phyloP scores from a whole-genome alignment of 2,888 invertebrate genomes.

The Dyspetes luteomarginatus region DNA sequence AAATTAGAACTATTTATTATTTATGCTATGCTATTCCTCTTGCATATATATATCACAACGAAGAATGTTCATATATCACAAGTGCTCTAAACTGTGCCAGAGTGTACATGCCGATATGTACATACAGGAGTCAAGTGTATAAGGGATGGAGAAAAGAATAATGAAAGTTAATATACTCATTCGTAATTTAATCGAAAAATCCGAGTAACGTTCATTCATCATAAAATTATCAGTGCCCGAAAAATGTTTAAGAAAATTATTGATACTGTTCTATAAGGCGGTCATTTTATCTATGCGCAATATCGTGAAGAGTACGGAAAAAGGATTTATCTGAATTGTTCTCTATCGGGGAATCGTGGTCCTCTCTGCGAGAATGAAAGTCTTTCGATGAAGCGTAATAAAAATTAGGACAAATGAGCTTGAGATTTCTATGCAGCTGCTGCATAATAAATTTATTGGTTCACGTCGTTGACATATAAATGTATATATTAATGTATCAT shows the following conservation, averaged over 20 bases:
- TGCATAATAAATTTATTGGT: no score
- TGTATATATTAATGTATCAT: no score
- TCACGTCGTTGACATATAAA: no score
- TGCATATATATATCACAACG: not conserved
- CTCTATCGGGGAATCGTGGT: no score
- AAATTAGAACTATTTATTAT: not conserved
- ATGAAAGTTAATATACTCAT: conserved; percentile 29
- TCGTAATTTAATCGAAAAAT: conserved; percentile 35
- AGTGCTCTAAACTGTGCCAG: not conserved
- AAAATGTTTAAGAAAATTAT: conserved; percentile 35
- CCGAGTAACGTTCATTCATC: conserved; percentile 18
- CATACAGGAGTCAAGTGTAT: not conserved
- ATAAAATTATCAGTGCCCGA: conserved; percentile 19
- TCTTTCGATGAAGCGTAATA: no score
- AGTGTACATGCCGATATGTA: not conserved
- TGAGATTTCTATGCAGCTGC: no score
- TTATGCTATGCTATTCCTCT: not conserved
- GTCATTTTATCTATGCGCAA: not conserved
- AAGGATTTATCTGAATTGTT: no score
- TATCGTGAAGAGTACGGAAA: not conserved
- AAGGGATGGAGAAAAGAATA: conserved; percentile 7
- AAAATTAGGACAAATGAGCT: no score
- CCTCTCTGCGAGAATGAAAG: no score
- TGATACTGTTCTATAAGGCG: not conserved
- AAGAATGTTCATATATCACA: not conserved